phyloP scores from a whole-genome alignment of 2,888 invertebrate species.

The Euplagia quadripunctaria region DNA sequence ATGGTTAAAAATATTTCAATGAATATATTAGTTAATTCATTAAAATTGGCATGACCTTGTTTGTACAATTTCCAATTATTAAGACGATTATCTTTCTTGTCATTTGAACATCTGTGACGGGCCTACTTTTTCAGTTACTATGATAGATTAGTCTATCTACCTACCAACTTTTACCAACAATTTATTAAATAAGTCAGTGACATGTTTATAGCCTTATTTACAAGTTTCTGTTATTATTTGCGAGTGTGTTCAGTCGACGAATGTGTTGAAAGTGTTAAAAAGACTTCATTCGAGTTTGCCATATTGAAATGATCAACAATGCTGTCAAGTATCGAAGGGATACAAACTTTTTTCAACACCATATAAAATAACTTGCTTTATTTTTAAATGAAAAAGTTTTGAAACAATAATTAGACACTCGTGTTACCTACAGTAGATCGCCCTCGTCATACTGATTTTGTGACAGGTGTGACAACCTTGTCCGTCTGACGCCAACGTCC shows the following conservation, averaged over 20 bases:
- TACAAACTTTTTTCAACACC: not conserved
- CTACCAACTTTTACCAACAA: not conserved
- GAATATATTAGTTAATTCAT: not conserved
- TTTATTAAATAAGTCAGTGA: slow-evolving; percentile 6
- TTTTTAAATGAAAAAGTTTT: not conserved
- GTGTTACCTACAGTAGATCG: not conserved
- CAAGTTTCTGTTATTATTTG: not conserved
- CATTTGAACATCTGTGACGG: not conserved
- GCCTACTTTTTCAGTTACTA: not conserved
- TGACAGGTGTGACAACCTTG: not conserved
- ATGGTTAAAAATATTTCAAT: not conserved
- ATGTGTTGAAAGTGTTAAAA: not conserved
- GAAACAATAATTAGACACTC: not conserved
- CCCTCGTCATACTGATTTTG: not conserved
- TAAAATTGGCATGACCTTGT: not conserved
- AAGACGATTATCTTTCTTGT: slow-evolving; percentile 1
- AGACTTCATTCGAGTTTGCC: not conserved
- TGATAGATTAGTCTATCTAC: not conserved
- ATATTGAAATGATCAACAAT: not conserved
- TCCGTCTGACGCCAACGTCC: not conserved
- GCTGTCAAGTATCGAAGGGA: not conserved
- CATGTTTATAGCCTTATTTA: slow-evolving; percentile 12
- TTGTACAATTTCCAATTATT: not conserved
- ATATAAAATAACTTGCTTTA: not conserved
- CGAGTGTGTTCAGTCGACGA: not conserved